These are phyloP conservation scores for Adoxophyes honmai DNA, from an alignment of 1,140 invertebrate genomes.

Conservation along the genomic window DNA sequence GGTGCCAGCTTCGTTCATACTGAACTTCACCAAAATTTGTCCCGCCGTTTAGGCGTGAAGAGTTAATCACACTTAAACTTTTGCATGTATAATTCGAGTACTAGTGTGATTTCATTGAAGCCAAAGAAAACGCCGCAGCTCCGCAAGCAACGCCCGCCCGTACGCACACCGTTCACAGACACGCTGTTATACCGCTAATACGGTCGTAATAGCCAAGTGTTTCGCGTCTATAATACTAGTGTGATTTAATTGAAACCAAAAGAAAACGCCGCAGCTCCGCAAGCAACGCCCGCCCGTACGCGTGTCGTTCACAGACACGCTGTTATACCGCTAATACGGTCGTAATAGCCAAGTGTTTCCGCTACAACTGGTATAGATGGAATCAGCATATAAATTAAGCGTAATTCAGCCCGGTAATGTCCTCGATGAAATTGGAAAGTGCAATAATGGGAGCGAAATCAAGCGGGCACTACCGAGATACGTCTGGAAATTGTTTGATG, in stretches of 20 bases:
- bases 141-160: constrained; percentile 11
- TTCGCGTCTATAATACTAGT: no score
- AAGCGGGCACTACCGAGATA: constrained; percentile 16
- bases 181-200: constrained; percentile 41
- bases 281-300: constrained; percentile 22
- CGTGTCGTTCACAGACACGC: constrained; percentile 27
- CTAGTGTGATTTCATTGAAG: no score
- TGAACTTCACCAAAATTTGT: no score
- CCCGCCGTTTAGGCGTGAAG: no score
- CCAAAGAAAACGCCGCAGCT: no score
- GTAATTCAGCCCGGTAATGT: constrained; percentile 20
- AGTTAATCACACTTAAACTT: no score
- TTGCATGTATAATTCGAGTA: no score
- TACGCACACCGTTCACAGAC: constrained; percentile 28
- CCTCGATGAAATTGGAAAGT: constrained; percentile 47
- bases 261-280: no score
- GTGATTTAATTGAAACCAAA: no score
- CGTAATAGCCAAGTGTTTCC: constrained; percentile 55
- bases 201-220: constrained; percentile 45
- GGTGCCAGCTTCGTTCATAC: no score
- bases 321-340: constrained; percentile 41
- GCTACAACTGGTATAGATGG: constrained; percentile 46
- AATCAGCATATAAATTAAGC: constrained; percentile 62
- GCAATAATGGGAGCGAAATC: constrained; percentile 29
- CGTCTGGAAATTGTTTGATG: constrained; percentile 2